phyloP scores from a whole-genome alignment of 2,113 vertebrate genomes.

The Gnathonemus longibarbis region DNA sequence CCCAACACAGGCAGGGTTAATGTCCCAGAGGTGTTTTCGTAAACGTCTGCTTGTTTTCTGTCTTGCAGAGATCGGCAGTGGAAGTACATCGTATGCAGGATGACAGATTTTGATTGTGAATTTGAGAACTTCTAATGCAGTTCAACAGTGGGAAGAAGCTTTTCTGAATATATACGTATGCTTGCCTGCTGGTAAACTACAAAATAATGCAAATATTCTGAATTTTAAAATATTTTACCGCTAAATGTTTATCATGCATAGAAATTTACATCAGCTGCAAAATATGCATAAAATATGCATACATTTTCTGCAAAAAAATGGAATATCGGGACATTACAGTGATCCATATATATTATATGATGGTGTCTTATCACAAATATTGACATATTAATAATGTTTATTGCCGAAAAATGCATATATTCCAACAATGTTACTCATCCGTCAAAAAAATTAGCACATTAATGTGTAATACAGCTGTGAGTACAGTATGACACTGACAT shows the following conservation, averaged over 20 bases:
- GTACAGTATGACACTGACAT: not conserved
- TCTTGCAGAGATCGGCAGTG: slow-evolving; percentile 87
- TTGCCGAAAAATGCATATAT: not conserved
- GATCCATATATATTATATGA: not conserved
- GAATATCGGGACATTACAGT: not conserved
- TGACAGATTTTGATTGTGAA: slow-evolving; percentile 88
- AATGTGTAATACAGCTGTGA: not conserved
- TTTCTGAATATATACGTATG: not conserved
- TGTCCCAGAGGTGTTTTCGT: not conserved
- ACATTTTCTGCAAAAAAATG: not conserved
- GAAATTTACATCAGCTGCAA: not conserved
- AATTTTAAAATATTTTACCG: not conserved
- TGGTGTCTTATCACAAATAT: not conserved
- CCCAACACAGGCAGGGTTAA: not conserved
- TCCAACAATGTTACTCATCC: not conserved
- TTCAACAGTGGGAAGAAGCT: not conserved
- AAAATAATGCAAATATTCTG: not conserved
- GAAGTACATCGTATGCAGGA: slow-evolving; percentile 95
- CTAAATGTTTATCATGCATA: not conserved
- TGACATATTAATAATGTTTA: not conserved
- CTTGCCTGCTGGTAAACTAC: not conserved
- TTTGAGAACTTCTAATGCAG: slow-evolving; percentile 73
- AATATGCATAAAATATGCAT: not conserved
- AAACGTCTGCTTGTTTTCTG: slow-evolving; percentile 23
- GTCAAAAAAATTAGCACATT: not conserved